Conservation (phyloP, 2,113 vertebrate genomes). For the Prietella phreatophila region DNA sequence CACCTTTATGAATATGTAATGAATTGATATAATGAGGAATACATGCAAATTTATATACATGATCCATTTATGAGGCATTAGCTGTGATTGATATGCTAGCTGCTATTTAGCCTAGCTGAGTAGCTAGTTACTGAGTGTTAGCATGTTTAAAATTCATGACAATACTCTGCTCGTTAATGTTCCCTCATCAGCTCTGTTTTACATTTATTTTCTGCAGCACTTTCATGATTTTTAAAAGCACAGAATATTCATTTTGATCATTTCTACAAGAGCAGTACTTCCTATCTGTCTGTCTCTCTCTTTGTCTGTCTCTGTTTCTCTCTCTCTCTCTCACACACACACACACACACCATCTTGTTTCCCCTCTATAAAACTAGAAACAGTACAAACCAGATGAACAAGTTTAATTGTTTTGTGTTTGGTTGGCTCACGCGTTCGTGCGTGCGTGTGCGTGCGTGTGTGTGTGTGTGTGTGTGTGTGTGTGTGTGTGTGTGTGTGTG, state of each 20-base stretch:
- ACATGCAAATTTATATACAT: no score
- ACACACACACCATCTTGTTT: neutral
- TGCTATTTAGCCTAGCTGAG: neutral
- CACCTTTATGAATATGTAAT: no score
- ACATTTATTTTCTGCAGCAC: neutral
- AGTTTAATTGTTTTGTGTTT: constrained; percentile 57
- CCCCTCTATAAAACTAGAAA: constrained; percentile 20
- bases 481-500: constrained; percentile 9
- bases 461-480: constrained; percentile 22
- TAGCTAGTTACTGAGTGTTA: neutral
- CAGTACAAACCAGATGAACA: constrained; percentile 63
- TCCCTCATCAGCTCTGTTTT: neutral
- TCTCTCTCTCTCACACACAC: neutral
- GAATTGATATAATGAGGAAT: no score
- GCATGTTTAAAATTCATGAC: no score
- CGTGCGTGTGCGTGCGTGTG: constrained; percentile 7
- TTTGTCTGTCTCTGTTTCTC: neutral
- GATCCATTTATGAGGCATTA: no score
- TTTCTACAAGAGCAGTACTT: no score
- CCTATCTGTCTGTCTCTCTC: neutral
- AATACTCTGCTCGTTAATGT: neutral
- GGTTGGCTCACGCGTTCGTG: neutral
- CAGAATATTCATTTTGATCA: neutral
- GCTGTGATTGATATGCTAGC: neutral
- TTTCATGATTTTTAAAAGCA: neutral